phyloP scores from a whole-genome alignment of 2,797 vertebrate genomes.

The Malurus leucopterus region DNA sequence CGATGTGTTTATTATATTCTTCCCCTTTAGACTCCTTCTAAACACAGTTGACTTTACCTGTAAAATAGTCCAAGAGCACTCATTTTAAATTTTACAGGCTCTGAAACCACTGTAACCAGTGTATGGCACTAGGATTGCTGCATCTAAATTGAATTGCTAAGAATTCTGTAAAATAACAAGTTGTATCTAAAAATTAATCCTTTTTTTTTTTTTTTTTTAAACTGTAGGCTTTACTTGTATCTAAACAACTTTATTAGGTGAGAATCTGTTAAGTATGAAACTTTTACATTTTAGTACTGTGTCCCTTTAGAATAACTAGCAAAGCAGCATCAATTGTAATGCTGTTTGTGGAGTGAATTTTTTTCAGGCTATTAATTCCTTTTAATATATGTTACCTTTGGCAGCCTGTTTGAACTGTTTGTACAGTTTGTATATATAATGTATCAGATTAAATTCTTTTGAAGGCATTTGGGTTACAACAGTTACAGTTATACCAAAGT shows the following conservation, averaged over 20 bases:
- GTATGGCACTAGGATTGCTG: neutral
- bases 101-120: neutral
- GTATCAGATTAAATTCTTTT: constrained; percentile 61
- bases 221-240: constrained; percentile 46
- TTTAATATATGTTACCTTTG: constrained; percentile 56
- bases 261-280: constrained; percentile 65
- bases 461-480: constrained; percentile 42
- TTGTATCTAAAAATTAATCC: constrained; percentile 33
- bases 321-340: constrained; percentile 57
- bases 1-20: neutral
- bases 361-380: constrained; percentile 59
- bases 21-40: neutral
- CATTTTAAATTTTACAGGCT: constrained; percentile 35
- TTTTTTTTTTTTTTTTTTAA: constrained; percentile 33
- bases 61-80: constrained; percentile 1
- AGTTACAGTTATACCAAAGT: constrained; percentile 38
- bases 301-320: constrained; percentile 56
- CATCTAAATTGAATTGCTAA: constrained; percentile 29
- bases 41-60: neutral
- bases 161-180: constrained; percentile 54
- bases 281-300: constrained; percentile 52
- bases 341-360: constrained; percentile 47
- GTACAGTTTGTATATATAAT: constrained; percentile 51
- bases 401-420: constrained; percentile 49
- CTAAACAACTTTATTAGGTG: constrained; percentile 63